Evolutionary conservation across 2,888 invertebrate species (phyloP).

Genomic region (Thecophora atra): DNA sequence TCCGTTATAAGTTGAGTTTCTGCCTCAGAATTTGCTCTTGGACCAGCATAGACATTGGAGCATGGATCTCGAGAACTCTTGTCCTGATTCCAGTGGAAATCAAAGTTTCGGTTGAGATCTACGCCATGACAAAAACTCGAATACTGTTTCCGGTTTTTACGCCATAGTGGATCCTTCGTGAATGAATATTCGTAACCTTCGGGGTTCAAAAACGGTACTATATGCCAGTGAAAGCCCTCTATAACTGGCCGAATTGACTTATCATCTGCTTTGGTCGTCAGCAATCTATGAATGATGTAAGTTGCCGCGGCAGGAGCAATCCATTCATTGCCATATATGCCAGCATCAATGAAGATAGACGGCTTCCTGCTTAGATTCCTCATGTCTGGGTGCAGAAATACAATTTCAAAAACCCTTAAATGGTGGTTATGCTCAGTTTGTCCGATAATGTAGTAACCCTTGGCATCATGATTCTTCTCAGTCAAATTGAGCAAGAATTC

Average conservation of each 20-base stretch:
- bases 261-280: conserved; percentile 69
- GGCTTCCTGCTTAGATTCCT: too few relatives aligned
- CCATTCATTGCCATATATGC: conserved; percentile 82
- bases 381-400: too few relatives aligned
- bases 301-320: conserved; percentile 73
- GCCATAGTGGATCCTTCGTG: conserved; percentile 71
- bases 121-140: conserved; percentile 71
- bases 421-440: too few relatives aligned
- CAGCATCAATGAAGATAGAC: conserved; percentile 71
- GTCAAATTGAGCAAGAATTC: too few relatives aligned
- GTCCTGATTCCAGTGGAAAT: conserved; percentile 72
- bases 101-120: conserved; percentile 84
- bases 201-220: conserved; percentile 80
- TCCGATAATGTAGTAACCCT: too few relatives aligned
- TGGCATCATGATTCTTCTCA: too few relatives aligned
- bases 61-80: conserved; percentile 71
- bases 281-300: conserved; percentile 71
- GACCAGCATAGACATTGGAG: conserved; percentile 74
- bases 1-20: conserved; percentile 68
- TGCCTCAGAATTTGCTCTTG: conserved; percentile 75
- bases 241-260: conserved; percentile 67
- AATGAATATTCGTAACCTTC: conserved; percentile 78
- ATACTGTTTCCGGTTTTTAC: conserved; percentile 72
- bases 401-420: too few relatives aligned
- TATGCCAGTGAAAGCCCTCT: conserved; percentile 76